phyloP scores from a whole-genome alignment of 2,797 vertebrate species.

The Apogon hyalosoma region DNA sequence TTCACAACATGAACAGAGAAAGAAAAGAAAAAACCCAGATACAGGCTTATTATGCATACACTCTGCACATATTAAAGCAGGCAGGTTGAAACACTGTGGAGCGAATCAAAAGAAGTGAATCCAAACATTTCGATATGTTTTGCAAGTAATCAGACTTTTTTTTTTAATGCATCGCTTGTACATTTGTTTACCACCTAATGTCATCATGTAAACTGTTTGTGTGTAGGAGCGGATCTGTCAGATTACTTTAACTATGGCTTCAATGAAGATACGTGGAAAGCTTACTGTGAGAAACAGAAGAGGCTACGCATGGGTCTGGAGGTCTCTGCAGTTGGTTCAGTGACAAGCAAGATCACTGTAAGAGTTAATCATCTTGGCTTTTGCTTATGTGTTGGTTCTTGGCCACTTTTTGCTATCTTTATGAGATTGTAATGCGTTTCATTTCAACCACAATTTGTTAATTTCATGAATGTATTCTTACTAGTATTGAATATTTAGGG shows the following conservation, averaged over 20 bases:
- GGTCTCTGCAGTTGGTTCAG: slow-evolving; percentile 89
- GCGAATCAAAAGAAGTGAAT: no score
- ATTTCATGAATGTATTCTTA: not conserved
- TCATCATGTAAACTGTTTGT: not conserved
- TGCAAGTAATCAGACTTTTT: no score
- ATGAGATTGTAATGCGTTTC: not conserved
- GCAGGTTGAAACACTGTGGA: no score
- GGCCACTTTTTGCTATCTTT: not conserved
- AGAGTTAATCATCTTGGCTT: slow-evolving; percentile 24
- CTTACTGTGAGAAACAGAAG: slow-evolving; percentile 99
- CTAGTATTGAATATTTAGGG: not conserved
- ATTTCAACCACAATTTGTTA: not conserved
- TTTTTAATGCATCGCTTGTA: no score
- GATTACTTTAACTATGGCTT: slow-evolving; percentile 99
- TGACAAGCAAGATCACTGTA: slow-evolving; percentile 96
- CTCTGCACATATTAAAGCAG: no score
- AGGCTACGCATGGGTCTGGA: slow-evolving; percentile 96
- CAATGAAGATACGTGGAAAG: slow-evolving; percentile 99
- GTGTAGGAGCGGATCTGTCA: slow-evolving; percentile 96
- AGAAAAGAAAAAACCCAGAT: no score
- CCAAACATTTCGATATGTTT: no score
- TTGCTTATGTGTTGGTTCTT: not conserved
- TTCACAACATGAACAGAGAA: no score
- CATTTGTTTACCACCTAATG: no score
- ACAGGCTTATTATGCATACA: no score